Evolutionary conservation across 2,113 vertebrate genomes (phyloP).

Genomic region (Hippocampus abdominalis): DNA sequence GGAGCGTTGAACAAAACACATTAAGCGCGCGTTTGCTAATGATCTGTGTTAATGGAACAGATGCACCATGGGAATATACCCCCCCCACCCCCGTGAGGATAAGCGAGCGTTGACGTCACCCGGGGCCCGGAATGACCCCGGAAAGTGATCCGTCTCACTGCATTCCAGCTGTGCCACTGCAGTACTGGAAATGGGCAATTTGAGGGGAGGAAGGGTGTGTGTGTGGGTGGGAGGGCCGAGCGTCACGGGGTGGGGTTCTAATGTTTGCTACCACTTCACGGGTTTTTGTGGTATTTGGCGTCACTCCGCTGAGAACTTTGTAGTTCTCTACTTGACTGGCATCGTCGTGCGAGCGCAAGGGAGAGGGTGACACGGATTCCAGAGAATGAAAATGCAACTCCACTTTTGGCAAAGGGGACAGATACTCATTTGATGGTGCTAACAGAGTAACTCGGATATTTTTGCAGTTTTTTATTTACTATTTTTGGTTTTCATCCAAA

Average conservation of each 20-base stretch:
- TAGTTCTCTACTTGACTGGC: slow-evolving; percentile 27
- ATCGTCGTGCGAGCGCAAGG: not conserved
- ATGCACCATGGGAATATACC: not conserved
- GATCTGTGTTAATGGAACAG: not conserved
- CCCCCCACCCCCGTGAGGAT: not conserved
- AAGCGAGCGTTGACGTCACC: not conserved
- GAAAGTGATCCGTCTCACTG: slow-evolving; percentile 7
- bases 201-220: not conserved
- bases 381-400: not conserved
- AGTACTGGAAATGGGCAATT: slow-evolving; percentile 3
- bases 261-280: not conserved
- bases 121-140: not conserved
- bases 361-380: not conserved
- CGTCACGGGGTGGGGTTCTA: not conserved
- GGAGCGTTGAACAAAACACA: not conserved
- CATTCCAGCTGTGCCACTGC: slow-evolving; percentile 5
- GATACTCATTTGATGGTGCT: no score
- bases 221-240: not conserved
- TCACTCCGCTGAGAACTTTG: slow-evolving; percentile 40
- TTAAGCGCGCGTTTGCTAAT: not conserved
- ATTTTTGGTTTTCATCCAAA: no score
- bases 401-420: no score
- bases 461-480: no score
- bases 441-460: no score
- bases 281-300: slow-evolving; percentile 41